phyloP scores from a whole-genome alignment of 2,888 invertebrate genomes.

The Lapara coniferarum region DNA sequence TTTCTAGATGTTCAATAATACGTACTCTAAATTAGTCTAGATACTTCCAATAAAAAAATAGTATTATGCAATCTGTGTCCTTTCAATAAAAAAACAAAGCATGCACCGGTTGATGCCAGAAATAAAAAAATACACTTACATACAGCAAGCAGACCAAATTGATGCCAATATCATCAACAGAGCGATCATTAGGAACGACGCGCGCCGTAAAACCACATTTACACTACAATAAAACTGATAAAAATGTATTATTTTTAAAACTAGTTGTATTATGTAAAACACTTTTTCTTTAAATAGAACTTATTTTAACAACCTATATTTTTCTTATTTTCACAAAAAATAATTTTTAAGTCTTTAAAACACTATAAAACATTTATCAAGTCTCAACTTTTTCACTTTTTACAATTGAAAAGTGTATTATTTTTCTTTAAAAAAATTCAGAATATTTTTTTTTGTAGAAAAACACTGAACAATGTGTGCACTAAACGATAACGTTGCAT shows the following conservation, averaged over 20 bases:
- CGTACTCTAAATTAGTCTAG: no score
- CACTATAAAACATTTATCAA: no score
- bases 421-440: not conserved
- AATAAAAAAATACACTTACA: slow-evolving; percentile 23
- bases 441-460: not conserved
- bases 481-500: not conserved
- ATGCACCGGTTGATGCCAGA: not conserved
- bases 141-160: slow-evolving; percentile 26
- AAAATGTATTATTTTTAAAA: not conserved
- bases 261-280: not conserved
- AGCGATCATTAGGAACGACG: slow-evolving; percentile 16
- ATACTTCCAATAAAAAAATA: no score
- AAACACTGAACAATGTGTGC: slow-evolving; percentile 7
- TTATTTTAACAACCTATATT: no score
- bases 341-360: no score
- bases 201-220: not conserved
- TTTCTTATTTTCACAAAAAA: no score
- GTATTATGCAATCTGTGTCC: no score
- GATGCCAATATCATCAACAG: slow-evolving; percentile 23
- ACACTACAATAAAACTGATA: not conserved
- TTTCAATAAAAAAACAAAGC: no score
- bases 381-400: no score
- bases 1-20: no score
- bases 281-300: not conserved
- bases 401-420: not conserved